Evolutionary conservation across 2,113 vertebrate species (phyloP).

Genomic region (Bufo bufo): DNA sequence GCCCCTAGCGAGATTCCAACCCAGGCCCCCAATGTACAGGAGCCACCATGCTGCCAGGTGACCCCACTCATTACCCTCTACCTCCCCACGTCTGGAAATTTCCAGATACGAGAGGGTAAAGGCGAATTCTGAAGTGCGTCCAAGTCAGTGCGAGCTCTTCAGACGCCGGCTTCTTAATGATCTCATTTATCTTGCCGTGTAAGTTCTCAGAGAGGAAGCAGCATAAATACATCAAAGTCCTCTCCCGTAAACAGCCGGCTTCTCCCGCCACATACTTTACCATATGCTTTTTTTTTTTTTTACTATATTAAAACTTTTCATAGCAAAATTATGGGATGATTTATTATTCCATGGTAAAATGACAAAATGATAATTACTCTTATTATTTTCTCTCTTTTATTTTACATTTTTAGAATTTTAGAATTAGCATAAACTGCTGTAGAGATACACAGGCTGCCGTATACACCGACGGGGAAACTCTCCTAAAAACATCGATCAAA

Average conservation of each 20-base stretch:
- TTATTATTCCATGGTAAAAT: slow-evolving; percentile 26
- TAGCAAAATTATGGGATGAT: slow-evolving; percentile 22
- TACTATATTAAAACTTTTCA: slow-evolving; percentile 25
- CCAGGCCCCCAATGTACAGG: too few relatives aligned
- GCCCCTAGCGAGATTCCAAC: too few relatives aligned
- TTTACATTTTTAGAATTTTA: background rate
- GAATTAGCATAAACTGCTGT: background rate
- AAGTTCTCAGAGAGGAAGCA: background rate
- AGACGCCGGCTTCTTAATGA: slow-evolving; percentile 25
- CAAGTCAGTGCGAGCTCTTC: slow-evolving; percentile 7
- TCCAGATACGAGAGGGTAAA: background rate
- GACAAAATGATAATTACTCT: slow-evolving; percentile 36
- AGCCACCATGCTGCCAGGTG: too few relatives aligned
- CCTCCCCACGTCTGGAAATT: background rate
- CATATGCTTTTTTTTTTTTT: background rate
- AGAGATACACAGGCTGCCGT: background rate
- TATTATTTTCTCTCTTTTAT: slow-evolving; percentile 22
- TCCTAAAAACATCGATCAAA: background rate
- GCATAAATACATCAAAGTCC: slow-evolving; percentile 32
- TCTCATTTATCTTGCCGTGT: slow-evolving; percentile 36
- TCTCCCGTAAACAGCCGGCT: slow-evolving; percentile 3
- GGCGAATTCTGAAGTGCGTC: background rate
- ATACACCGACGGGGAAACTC: background rate
- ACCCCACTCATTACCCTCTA: too few relatives aligned
- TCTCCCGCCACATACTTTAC: background rate